These are phyloP conservation scores for Pyrrhia umbra DNA, from an alignment of 2,888 invertebrate genomes.

Conservation along the genomic window DNA sequence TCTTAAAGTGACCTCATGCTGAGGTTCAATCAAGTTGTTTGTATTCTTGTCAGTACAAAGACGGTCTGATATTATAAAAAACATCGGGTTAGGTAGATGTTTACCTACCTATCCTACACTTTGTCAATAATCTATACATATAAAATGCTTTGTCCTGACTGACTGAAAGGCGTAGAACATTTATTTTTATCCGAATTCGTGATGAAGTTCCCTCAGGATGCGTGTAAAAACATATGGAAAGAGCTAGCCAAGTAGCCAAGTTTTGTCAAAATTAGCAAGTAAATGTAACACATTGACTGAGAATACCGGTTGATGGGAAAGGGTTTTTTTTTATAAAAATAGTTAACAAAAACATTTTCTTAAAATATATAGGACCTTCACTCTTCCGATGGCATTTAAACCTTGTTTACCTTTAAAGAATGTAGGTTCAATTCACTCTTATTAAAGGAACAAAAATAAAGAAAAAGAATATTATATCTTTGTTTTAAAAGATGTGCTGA, in stretches of 20 bases:
- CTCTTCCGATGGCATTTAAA: not conserved
- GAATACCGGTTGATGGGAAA: no score
- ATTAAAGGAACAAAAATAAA: not conserved
- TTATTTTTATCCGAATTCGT: no score
- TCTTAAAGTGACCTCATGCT: constrained; percentile 20
- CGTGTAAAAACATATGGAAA: no score
- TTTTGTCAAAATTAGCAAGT: no score
- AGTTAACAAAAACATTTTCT: not conserved
- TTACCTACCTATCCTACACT: not conserved
- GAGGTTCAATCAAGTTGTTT: not conserved
- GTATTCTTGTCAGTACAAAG: not conserved
- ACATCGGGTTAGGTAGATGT: not conserved
- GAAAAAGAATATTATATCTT: not conserved
- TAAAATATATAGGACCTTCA: not conserved
- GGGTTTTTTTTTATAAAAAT: not conserved
- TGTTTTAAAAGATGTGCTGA: not conserved
- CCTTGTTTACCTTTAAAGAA: not conserved
- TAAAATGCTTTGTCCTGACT: no score
- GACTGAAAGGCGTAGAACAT: no score
- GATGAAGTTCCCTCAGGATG: no score
- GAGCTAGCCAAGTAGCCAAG: no score
- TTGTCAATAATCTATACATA: no score
- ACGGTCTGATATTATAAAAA: not conserved
- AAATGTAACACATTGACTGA: no score
- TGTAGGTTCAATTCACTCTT: not conserved